A percentile compares a stretch with the other conserved stretches of the same genome.
These are phyloP conservation scores for Stenodera caucasica DNA, from an alignment of 2,888 invertebrate species.

Conservation along the genomic window DNA sequence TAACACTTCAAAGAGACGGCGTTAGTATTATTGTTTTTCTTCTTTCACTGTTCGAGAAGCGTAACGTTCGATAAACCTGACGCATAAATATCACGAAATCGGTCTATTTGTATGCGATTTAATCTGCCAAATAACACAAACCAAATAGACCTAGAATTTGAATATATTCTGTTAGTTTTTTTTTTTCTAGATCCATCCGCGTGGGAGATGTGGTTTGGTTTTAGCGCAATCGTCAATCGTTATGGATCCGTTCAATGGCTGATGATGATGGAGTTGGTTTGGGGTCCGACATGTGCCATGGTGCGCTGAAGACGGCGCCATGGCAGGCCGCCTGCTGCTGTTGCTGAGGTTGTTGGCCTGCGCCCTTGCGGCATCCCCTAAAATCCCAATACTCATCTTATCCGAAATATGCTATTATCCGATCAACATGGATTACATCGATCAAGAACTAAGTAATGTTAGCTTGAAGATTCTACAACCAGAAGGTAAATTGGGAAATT, in stretches of 20 bases:
- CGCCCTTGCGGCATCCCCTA: conserved; percentile 57
- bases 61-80: background rate
- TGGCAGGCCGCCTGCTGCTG: conserved; percentile 57
- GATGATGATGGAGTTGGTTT: background rate
- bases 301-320: conserved; percentile 49
- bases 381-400: conserved; percentile 58
- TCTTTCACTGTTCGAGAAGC: background rate
- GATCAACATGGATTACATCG: conserved; percentile 65
- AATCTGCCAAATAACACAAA: background rate
- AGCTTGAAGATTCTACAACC: conserved; percentile 53
- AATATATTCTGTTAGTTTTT: too few relatives aligned
- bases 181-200: background rate
- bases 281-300: conserved; percentile 41
- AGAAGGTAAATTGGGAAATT: conserved; percentile 46
- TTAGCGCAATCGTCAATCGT: too few relatives aligned
- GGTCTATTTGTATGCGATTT: background rate
- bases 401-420: conserved; percentile 55
- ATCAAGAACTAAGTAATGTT: conserved; percentile 64
- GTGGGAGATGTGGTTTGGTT: too few relatives aligned
- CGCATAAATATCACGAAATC: background rate
- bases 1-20: background rate
- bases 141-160: too few relatives aligned
- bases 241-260: too few relatives aligned
- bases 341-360: conserved; percentile 62
- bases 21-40: background rate